Base-by-base conservation (phyloP, 1,140 invertebrate species). In the Physella acuta region DNA sequence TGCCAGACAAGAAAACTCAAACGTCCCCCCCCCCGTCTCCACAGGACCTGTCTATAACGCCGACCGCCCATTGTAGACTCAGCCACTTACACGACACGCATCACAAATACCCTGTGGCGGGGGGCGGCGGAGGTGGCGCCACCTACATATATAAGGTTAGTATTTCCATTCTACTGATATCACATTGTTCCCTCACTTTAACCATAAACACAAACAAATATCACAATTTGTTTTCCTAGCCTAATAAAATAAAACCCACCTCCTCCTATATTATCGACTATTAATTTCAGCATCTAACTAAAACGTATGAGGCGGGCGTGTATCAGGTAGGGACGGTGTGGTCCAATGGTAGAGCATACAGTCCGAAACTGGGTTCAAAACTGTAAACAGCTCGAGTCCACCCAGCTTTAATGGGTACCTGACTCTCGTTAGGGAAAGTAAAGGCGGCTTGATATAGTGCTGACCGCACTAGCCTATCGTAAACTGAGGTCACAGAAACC, bases 111-210 rank as follows among this genome's bases (percentile, higher is more conserved):
- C 39, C 8, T 20, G 20, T 11, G 39, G 59, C 34, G 17, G 59
- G 36, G 4, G 33, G 33, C 28, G 59, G 59, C n/a, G 59, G 59
- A 39, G 59, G 59, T 24, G 59, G 59, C 20, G 59, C 59, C 37
- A 61, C 36, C 16, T 11, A 37, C 5, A 36, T 61, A 3, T 61
- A 37, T 8, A 61, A 61, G 26, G 59, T 61, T 8, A 61, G 36
- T 24, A n/a, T 36, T n/a, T 53, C 20, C 8, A 44, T 11, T 20
- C 8, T 44, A 8, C 39, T 44, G 20, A 11, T 44, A 11, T 11
- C 39, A 11, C 20, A 11, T 20, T 11, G 8, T 44, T 11, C 20
- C 20, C 8, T 44, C 20, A 20, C 20, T 44, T 11, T 44, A 44
- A 44, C 20, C 8, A 44, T 20, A 44, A 44, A 44, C 20, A 8